Evolutionary conservation across 1,140 invertebrate genomes (phyloP).

Genomic region (Drosophila tropicalis): DNA sequence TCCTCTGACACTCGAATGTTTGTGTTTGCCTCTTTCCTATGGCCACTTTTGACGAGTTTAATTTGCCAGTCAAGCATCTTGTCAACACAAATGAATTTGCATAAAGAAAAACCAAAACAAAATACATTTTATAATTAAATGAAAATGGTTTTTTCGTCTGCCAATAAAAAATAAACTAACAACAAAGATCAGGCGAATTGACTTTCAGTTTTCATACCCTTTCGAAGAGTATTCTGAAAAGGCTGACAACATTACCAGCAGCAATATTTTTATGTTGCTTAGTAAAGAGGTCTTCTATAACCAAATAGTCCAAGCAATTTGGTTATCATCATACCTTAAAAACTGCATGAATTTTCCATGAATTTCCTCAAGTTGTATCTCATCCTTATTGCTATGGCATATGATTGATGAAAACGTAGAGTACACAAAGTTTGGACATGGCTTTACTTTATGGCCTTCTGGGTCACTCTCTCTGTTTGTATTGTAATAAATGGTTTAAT

Average conservation of each 20-base stretch:
- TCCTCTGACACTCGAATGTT: conserved; percentile 52
- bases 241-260: background rate
- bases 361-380: too few relatives aligned
- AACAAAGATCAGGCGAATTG: background rate
- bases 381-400: too few relatives aligned
- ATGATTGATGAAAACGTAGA: background rate
- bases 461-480: background rate
- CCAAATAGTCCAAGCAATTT: too few relatives aligned
- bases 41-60: conserved; percentile 36
- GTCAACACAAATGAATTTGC: conserved; percentile 54
- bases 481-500: background rate
- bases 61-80: conserved; percentile 65
- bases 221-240: background rate
- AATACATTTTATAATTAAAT: conserved; percentile 47
- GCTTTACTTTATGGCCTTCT: background rate
- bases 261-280: too few relatives aligned
- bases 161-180: conserved; percentile 25
- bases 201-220: background rate
- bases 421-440: background rate
- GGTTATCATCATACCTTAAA: too few relatives aligned
- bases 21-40: conserved; percentile 27
- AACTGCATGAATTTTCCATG: too few relatives aligned
- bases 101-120: conserved; percentile 19
- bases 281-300: too few relatives aligned
- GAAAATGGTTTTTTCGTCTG: conserved; percentile 27